Percentiles rank a stretch among this genome's conserved stretches.
Conservation (phyloP, 2,797 vertebrate genomes). For the Cygnus olor region DNA sequence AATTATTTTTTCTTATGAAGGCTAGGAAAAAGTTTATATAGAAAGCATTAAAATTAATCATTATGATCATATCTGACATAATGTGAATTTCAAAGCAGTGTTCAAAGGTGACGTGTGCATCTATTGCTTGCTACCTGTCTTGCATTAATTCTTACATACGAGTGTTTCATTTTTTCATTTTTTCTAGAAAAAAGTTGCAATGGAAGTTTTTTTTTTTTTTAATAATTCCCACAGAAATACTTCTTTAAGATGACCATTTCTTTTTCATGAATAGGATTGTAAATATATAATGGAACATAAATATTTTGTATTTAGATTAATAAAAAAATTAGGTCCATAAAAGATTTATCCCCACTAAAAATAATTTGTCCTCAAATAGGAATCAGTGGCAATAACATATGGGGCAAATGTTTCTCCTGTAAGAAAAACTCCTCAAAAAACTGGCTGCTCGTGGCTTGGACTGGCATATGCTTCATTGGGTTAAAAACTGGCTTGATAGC, state of each 20-base stretch:
- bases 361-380: constrained; percentile 50
- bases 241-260: constrained; percentile 48
- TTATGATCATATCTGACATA: neutral
- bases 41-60: neutral
- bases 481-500: no score
- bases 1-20: neutral
- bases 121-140: neutral
- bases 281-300: constrained; percentile 68
- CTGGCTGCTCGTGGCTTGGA: no score
- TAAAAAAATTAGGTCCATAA: constrained; percentile 68
- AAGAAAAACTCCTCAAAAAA: neutral
- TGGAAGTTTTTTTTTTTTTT: neutral
- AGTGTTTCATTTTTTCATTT: constrained; percentile 21
- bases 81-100: constrained; percentile 3
- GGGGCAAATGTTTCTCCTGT: neutral
- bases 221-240: constrained; percentile 52
- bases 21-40: neutral
- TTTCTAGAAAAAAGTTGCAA: neutral
- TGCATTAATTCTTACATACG: neutral
- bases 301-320: constrained; percentile 69
- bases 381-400: constrained; percentile 25
- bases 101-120: neutral
- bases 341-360: constrained; percentile 62
- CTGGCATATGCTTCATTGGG: no score
- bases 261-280: constrained; percentile 60